A percentile compares a stretch with the other conserved stretches of the same genome.
Conservation (phyloP, 2,888 invertebrate genomes). For the Scaptomyza tumidula region DNA sequence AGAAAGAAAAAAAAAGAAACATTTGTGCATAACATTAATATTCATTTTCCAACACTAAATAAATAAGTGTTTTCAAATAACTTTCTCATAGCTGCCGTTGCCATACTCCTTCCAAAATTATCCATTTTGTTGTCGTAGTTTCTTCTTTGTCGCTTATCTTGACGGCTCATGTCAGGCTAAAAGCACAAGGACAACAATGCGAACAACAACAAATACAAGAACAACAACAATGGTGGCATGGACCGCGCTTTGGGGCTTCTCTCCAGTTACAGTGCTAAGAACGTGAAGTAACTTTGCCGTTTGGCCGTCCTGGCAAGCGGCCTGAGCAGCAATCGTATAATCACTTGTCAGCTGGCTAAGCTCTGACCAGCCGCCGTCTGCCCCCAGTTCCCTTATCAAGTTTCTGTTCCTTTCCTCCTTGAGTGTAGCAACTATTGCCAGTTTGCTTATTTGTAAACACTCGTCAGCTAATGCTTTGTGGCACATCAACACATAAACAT, state of each 20-base stretch:
- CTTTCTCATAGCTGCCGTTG: constrained; percentile 9
- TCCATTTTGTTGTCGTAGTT: constrained; percentile 51
- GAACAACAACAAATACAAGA: constrained; percentile 3
- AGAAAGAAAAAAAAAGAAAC: not conserved
- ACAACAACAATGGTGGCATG: constrained; percentile 5
- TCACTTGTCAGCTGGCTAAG: constrained; percentile 73
- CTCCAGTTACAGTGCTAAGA: constrained; percentile 11
- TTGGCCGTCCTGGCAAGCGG: constrained; percentile 26
- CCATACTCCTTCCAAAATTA: constrained; percentile 33
- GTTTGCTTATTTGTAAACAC: constrained; percentile 75
- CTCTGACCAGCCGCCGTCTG: constrained; percentile 44
- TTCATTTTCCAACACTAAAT: constrained; percentile 37
- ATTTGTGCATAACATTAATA: constrained; percentile 33
- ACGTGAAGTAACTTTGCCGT: constrained; percentile 44
- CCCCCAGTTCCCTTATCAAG: not conserved
- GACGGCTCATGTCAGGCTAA: constrained; percentile 39
- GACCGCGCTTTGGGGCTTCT: constrained; percentile 23
- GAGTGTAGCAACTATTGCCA: constrained; percentile 4
- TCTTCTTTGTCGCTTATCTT: constrained; percentile 48
- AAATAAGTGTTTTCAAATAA: constrained; percentile 28
- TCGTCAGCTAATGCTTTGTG: constrained; percentile 54
- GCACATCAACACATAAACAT: constrained; percentile 20
- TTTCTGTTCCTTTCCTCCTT: not conserved
- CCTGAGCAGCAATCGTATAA: constrained; percentile 67
- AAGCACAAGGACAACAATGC: constrained; percentile 14